Conservation (phyloP, 2,888 invertebrate genomes). For the Scaptomyza reducta region DNA sequence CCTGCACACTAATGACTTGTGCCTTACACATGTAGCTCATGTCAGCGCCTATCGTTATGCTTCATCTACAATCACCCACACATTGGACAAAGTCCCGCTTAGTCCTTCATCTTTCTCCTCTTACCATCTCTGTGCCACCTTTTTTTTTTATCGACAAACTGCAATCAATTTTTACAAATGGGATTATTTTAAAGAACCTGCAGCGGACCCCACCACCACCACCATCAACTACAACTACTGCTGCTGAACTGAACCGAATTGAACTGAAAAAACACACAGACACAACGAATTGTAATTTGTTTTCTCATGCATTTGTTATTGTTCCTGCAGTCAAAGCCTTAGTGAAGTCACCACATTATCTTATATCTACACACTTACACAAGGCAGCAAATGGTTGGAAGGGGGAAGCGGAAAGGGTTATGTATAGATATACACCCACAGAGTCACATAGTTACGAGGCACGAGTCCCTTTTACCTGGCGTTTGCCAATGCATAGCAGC, state of each 20-base stretch:
- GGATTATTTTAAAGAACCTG: conserved; percentile 73
- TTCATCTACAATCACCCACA: conserved; percentile 24
- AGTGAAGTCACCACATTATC: conserved; percentile 76
- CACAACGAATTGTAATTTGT: conserved; percentile 75
- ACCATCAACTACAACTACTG: neutral
- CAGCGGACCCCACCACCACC: conserved; percentile 11
- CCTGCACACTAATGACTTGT: conserved; percentile 73
- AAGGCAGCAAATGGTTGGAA: neutral
- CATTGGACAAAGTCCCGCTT: conserved; percentile 54
- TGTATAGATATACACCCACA: conserved; percentile 4
- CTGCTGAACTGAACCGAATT: neutral
- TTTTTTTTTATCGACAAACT: conserved; percentile 74
- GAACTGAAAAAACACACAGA: neutral
- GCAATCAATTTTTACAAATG: conserved; percentile 80
- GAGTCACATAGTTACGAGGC: conserved; percentile 28
- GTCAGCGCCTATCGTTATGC: conserved; percentile 48
- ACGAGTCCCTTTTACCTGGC: conserved; percentile 34
- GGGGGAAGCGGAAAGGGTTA: neutral
- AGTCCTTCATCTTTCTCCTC: conserved; percentile 62
- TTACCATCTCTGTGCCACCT: conserved; percentile 30
- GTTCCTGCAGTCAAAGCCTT: conserved; percentile 69
- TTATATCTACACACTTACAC: conserved; percentile 57
- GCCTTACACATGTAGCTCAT: conserved; percentile 70
- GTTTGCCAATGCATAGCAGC: conserved; percentile 74
- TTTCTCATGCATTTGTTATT: conserved; percentile 79